Base-by-base conservation (phyloP, 2,888 invertebrate genomes). In the Leptodirus hochenwartii region DNA sequence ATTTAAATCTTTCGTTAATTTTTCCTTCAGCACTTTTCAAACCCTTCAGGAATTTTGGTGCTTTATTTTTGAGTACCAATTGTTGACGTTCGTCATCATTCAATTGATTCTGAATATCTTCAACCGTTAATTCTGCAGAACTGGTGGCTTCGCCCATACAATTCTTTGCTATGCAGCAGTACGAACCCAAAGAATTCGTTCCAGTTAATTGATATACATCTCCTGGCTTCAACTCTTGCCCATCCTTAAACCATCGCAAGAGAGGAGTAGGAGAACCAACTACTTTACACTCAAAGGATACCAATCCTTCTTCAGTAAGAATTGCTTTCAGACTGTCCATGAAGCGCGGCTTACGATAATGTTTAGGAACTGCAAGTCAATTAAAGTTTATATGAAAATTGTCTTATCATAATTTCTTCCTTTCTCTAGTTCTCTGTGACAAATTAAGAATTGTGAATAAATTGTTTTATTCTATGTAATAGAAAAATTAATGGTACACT, bases 251-350 rank as follows among this genome's bases (percentile, higher is more conserved):
- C 88, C 88, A 88, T 46, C 77, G 71, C 1, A 88, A 59, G 28
- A 76, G 59, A 0, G 88, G 88, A 0, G 87, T 87, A 0, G 88
- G 88, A 41, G 84, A 87, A 1, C 87, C 88, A 2, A 87, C 85
- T 0, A 88, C 87, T 54, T 88, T 88, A 50, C 88, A 88, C 49
- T 88, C 88, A 47, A 88, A 88, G 1, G 87, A 87, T 2, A 88
- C 88, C 17, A 88, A 57, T 1, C 88, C 88, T 57, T 88, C 88
- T 49, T 88, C 87, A 0, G 88, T 87, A 25, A 88, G 61, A 24
- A 88, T 73, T 5, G 88, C 88, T 53, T 81, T 80, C 6, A 88
- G 61, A 43, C 77, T 81, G 53, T 88, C 88, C 72, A 88, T 78
- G 52, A 88, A 88, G 37, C 82, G 65, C 2, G 88, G 88, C 49